Base-by-base conservation (phyloP, 1,140 invertebrate species). In the Drosophila novamexicana region DNA sequence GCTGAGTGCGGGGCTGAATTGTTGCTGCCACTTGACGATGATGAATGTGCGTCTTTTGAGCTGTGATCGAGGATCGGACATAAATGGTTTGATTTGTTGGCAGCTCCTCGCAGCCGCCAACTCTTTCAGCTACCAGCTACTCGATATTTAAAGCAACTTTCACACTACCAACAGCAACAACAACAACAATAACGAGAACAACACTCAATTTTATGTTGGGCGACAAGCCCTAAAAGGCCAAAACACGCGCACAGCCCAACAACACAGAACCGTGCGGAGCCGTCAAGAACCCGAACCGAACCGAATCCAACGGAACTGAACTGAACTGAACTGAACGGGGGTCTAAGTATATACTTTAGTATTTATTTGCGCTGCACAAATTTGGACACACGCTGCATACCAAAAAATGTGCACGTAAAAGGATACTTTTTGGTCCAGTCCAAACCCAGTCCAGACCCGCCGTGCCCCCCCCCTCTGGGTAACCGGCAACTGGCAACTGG, bases 141-240 rank as follows among this genome's bases (percentile, higher is more conserved):
- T 62, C 65, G 57, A 82, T 89, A 89, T 89, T 89, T 89, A 89
- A 89, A 89, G 84, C 85, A 75, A 89, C 84, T 89, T 89, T 89
- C 80, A 89, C 84, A 89, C 84, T 89, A 64, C 67, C 61, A 59
- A 59, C 70, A 73, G 61, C 45, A 57, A 14, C 12, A 50, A 9
- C n/a, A 58, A 52, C 16, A 57, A 18, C 22, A 47, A 10, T n/a
- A 32, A 32, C 12, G 37, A 22, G 14, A 56, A 29, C 53, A 58
- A 47, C 53, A 85, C 77, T 84, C 81, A 85, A 84, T 84, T 88
- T 73, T 79, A 73, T 82, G 63, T 79, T 88, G 80, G 82, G 79
- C 75, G 79, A 79, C 69, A 73, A 67, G 63, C 63, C 83, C 84
- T 86, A 86, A 89, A 86, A 74, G 83, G 83, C 73, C 63, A 83